Conservation (phyloP, 2,113 vertebrate species). For the Brachypodius melanocephalos region DNA sequence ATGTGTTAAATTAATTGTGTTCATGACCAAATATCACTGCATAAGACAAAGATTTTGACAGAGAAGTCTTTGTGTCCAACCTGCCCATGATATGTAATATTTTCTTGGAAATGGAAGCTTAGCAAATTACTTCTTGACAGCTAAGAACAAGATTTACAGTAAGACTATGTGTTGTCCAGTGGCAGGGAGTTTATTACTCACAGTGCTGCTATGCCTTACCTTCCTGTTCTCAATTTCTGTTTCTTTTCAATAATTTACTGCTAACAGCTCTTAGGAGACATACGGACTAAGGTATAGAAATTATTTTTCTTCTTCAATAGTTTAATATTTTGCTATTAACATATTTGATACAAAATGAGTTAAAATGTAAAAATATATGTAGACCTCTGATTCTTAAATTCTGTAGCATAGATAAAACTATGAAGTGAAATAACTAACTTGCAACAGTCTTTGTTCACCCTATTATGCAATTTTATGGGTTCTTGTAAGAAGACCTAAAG, state of each 20-base stretch:
- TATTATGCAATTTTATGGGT: not conserved
- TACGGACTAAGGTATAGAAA: slow-evolving; percentile 94
- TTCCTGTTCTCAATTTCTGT: slow-evolving; percentile 71
- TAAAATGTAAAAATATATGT: not conserved
- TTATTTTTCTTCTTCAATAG: slow-evolving; percentile 68
- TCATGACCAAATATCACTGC: not conserved
- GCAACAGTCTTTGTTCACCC: not conserved
- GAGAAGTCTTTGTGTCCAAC: not conserved
- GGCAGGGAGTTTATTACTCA: not conserved
- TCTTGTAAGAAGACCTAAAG: not conserved
- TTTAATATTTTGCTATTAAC: slow-evolving; percentile 49
- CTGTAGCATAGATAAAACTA: not conserved
- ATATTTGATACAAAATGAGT: slow-evolving; percentile 12
- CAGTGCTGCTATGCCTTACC: slow-evolving; percentile 56
- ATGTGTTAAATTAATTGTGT: not conserved
- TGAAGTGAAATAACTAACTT: slow-evolving; percentile 19
- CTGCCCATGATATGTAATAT: not conserved
- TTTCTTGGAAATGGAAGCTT: not conserved
- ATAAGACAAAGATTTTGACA: not conserved
- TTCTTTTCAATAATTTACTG: slow-evolving; percentile 85
- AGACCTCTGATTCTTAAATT: not conserved
- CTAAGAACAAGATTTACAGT: not conserved
- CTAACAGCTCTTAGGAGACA: slow-evolving; percentile 99
- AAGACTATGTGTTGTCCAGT: not conserved
- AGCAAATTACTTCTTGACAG: not conserved